These are phyloP conservation scores for Porites lobata DNA, from an alignment of 92 coral and sea anemone genomes.

Conservation along the genomic window DNA sequence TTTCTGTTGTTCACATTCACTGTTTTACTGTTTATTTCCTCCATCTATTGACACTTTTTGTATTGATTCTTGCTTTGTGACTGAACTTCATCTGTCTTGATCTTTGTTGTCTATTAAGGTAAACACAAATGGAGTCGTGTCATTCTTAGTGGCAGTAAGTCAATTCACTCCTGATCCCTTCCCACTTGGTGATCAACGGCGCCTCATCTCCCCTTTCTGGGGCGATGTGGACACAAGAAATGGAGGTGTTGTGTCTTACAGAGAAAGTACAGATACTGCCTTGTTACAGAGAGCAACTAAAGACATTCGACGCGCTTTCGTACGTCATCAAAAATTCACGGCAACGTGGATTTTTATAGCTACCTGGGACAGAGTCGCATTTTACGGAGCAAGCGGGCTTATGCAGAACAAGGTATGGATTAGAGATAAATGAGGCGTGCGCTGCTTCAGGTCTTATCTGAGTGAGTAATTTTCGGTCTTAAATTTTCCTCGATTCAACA, in stretches of 20 bases:
- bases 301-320: conserved; percentile 73
- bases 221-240: conserved; percentile 84
- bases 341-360: conserved; percentile 86
- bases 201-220: conserved; percentile 88
- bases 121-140: conserved; percentile 76
- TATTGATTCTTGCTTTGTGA: too few species aligned
- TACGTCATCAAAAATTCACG: conserved; percentile 64
- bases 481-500: too few species aligned
- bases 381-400: conserved; percentile 48
- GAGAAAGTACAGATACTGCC: conserved; percentile 60
- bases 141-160: conserved; percentile 56
- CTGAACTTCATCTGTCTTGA: neutral
- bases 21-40: too few species aligned
- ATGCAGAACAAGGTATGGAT: conserved; percentile 17
- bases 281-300: conserved; percentile 67
- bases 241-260: conserved; percentile 75
- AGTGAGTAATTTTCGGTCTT: too few species aligned
- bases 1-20: too few species aligned
- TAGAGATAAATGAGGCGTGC: too few species aligned
- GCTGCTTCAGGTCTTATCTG: too few species aligned
- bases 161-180: conserved; percentile 79
- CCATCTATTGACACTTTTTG: too few species aligned
- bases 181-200: conserved; percentile 74
- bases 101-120: conserved; percentile 27
- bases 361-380: conserved; percentile 88